phyloP scores from a whole-genome alignment of 1,140 invertebrate species.

The Marisa cornuarietis region DNA sequence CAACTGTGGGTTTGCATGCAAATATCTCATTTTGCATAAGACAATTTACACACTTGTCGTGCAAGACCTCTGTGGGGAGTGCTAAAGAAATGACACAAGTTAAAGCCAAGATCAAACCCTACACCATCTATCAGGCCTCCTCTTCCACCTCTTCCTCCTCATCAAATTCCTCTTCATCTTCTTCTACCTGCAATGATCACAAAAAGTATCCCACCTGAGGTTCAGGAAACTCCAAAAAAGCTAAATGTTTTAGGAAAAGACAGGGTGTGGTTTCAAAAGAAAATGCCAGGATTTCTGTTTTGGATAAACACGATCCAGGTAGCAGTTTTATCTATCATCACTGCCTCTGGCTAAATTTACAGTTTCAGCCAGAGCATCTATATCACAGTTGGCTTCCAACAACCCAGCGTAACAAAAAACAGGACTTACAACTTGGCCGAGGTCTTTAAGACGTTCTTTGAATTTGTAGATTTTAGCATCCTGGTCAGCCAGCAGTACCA shows the following conservation, averaged over 20 bases:
- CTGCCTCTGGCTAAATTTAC: background rate
- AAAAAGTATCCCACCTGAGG: background rate
- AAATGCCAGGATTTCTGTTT: background rate
- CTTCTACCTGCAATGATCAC: slow-evolving; percentile 45
- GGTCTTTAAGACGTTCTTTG: slow-evolving; percentile 75
- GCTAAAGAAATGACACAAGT: background rate
- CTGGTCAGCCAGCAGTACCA: slow-evolving; percentile 86
- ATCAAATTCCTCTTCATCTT: slow-evolving; percentile 59
- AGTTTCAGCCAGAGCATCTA: background rate
- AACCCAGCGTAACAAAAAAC: no score
- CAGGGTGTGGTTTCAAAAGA: background rate
- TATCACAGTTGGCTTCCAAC: no score
- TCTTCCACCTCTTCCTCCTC: slow-evolving; percentile 44
- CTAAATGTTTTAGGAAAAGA: background rate
- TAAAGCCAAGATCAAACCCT: background rate
- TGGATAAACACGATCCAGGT: background rate
- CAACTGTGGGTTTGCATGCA: no score
- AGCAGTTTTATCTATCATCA: background rate
- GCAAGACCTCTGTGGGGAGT: no score
- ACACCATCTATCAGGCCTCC: background rate
- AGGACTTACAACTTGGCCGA: slow-evolving; percentile 75
- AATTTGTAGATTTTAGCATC: slow-evolving; percentile 79
- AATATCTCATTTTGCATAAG: no score
- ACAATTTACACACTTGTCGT: no score
- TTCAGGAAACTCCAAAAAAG: background rate